Base-by-base conservation (phyloP, 23 tunicate genomes). In the Clavelina lepadiformis region DNA sequence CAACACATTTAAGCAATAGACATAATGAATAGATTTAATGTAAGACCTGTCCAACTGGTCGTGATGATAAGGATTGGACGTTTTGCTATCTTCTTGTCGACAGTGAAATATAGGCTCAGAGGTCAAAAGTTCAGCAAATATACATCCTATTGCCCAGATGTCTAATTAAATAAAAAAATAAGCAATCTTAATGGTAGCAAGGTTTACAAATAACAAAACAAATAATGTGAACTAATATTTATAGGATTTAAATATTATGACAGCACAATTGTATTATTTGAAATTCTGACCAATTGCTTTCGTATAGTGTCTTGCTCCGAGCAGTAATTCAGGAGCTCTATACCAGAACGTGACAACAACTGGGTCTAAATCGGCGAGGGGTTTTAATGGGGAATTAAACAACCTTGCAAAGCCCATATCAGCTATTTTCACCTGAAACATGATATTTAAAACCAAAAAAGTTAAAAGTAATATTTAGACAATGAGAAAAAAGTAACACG, bases 261-360 rank as follows among this genome's bases (percentile, higher is more conserved):
- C 49, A 41, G 49, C 49, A 41, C 15, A 11, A 41, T 53, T 53
- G 22, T 13, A 11, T 53, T n/a, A 18, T 53, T 25, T 27, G 36
- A 36, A 5, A 59, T 13, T 29, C 73, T 51, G 51, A 78, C 93
- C 98, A 51, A 93, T 93, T 19, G 98, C 98, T 74, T 93, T 93
- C 23, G 98, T 93, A 56, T 93, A 93, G 65, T 93, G 98, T 35
- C 98, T 67, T 35, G 98, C 98, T 21, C 98, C 98, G 3, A 93
- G 75, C 57, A 93, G 67, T 28, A 93, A 46, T 47, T 93, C 98
- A 19, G 98, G 98, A 25, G 98, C 98, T 31, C 98, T 41, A 63
- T 93, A 93, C 98, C 98, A 93, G 51, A 93, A 93, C 5, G 98
- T 93, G 6, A 93, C 98, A 2, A 93, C 98, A 46, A 93, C 98